A percentile compares a stretch with the other conserved stretches of the same genome.
Conservation (phyloP, 2,888 invertebrate genomes). For the Phyto melanocephala region DNA sequence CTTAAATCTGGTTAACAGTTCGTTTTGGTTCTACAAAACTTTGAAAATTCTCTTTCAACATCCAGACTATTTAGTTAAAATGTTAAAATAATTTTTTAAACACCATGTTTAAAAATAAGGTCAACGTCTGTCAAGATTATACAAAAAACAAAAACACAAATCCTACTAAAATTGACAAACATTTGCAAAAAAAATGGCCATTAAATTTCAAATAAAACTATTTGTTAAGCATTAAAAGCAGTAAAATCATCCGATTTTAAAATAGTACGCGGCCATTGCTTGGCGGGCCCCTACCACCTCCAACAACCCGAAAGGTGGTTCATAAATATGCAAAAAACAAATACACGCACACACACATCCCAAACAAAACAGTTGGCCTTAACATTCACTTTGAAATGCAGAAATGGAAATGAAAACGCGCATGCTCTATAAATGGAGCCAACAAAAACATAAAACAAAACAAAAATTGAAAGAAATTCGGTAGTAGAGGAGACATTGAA, state of each 20-base stretch:
- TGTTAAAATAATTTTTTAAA: too few relatives aligned
- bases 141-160: background rate
- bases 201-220: background rate
- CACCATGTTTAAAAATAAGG: constrained; percentile 37
- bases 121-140: constrained; percentile 9
- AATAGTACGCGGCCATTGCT: constrained; percentile 32
- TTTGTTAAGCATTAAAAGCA: background rate
- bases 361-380: constrained; percentile 53
- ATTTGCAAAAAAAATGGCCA: background rate
- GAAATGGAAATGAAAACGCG: constrained; percentile 27
- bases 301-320: constrained; percentile 35
- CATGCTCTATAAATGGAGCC: constrained; percentile 56
- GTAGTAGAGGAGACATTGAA: constrained; percentile 45
- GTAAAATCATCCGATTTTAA: background rate
- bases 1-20: too few relatives aligned
- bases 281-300: constrained; percentile 65
- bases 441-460: background rate
- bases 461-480: background rate
- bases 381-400: constrained; percentile 56
- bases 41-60: too few relatives aligned
- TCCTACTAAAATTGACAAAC: background rate
- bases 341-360: background rate
- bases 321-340: background rate
- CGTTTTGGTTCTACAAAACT: too few relatives aligned
- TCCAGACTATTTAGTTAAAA: too few relatives aligned